Percentiles rank a stretch among this genome's conserved stretches.
Conservation (phyloP, 2,113 vertebrate genomes). For the Psilopogon haemacephalus region DNA sequence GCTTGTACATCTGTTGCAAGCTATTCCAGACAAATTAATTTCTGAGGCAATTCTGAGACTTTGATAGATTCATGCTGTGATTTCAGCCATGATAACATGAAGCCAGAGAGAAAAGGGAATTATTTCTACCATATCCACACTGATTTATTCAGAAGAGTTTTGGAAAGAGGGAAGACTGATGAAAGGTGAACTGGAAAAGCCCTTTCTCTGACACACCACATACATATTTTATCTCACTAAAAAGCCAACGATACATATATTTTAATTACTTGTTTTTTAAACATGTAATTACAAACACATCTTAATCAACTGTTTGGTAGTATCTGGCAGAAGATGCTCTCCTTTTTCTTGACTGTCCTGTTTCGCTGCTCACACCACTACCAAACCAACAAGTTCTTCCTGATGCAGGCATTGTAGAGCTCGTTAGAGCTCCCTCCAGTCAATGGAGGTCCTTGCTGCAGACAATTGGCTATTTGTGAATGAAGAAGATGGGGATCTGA, state of each 20-base stretch:
- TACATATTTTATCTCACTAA: neutral
- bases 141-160: neutral
- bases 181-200: neutral
- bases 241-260: neutral
- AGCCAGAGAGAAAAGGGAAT: neutral
- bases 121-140: neutral
- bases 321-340: neutral
- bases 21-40: neutral
- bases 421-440: neutral
- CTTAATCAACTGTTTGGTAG: neutral
- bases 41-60: neutral
- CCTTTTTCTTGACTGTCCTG: fast-evolving
- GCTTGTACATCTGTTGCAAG: neutral
- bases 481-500: fast-evolving
- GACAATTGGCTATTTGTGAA: neutral
- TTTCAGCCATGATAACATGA: neutral
- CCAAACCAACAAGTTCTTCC: neutral
- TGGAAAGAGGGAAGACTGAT: neutral
- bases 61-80: neutral
- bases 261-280: neutral
- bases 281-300: neutral
- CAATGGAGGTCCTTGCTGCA: fast-evolving
- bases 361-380: neutral
- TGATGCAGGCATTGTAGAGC: fast-evolving
- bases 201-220: neutral